A percentile compares a stretch with the other conserved stretches of the same genome.
Conservation (phyloP, 1,140 invertebrate species). For the Trichonephila clavata region DNA sequence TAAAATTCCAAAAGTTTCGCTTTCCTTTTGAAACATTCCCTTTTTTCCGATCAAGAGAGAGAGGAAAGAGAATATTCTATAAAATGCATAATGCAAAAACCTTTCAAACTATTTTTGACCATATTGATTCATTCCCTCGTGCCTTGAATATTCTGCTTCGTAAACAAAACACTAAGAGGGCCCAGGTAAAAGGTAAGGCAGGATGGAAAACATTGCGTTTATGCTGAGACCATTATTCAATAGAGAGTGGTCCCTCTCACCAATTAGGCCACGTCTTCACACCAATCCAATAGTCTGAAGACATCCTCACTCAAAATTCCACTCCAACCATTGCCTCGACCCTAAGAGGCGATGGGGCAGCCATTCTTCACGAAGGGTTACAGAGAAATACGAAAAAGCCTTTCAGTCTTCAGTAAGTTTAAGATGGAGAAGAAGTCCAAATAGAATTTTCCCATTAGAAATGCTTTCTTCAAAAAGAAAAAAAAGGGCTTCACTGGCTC, state of each 20-base stretch:
- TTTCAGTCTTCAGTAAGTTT: slow-evolving; percentile 46
- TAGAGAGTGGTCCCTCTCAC: neutral
- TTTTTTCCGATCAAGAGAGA: no score
- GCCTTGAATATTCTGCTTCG: no score
- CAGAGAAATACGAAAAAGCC: slow-evolving; percentile 16
- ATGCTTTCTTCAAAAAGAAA: slow-evolving; percentile 49
- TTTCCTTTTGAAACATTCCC: no score
- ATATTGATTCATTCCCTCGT: no score
- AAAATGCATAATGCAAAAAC: no score
- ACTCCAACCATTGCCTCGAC: neutral
- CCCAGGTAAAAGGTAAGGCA: neutral
- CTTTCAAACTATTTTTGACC: no score
- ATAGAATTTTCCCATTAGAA: slow-evolving; percentile 54
- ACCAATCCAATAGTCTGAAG: slow-evolving; percentile 30
- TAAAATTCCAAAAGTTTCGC: no score
- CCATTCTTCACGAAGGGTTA: neutral
- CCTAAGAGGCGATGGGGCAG: slow-evolving; percentile 6
- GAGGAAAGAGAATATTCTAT: no score
- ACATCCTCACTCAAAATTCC: slow-evolving; percentile 34
- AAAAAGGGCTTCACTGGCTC: neutral
- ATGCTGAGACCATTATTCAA: neutral
- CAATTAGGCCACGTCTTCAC: slow-evolving; percentile 24
- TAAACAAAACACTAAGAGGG: no score
- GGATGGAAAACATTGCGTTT: neutral
- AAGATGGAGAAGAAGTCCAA: slow-evolving; percentile 47